Conservation (phyloP, 1,140 invertebrate species). For the Drosophila sp. region DNA sequence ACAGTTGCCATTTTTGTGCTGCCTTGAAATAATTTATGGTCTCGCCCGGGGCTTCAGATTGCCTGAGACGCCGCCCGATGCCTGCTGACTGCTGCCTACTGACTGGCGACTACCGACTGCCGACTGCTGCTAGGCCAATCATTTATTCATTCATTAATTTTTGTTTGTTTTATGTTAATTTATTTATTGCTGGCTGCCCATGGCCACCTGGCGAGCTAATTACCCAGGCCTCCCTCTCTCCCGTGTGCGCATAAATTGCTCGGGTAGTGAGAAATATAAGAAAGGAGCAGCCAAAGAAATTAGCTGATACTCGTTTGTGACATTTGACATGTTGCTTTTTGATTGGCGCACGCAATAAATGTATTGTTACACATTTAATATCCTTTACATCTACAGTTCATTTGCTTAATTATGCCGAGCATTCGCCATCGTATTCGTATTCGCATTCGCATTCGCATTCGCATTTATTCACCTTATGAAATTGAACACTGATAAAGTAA, state of each 20-base stretch:
- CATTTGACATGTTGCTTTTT: conserved; percentile 79
- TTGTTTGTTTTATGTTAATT: conserved; percentile 82
- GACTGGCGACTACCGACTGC: background rate
- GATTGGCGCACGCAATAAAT: conserved; percentile 70
- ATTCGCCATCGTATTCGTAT: no score
- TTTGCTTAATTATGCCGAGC: conserved; percentile 68
- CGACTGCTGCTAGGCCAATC: conserved; percentile 47
- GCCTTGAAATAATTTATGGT: conserved; percentile 67
- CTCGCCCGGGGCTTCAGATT: conserved; percentile 14
- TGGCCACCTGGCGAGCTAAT: conserved; percentile 67
- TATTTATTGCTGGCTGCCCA: conserved; percentile 68
- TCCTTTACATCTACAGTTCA: conserved; percentile 67
- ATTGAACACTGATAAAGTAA: conserved; percentile 66
- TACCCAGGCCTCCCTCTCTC: conserved; percentile 44
- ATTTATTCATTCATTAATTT: conserved; percentile 83
- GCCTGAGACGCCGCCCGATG: background rate
- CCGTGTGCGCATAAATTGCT: conserved; percentile 69
- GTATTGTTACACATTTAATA: conserved; percentile 42
- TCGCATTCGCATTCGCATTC: background rate
- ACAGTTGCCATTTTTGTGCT: conserved; percentile 72
- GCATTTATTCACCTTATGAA: conserved; percentile 41
- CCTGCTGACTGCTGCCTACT: conserved; percentile 1
- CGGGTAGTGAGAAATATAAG: background rate
- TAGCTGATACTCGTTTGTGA: conserved; percentile 52
- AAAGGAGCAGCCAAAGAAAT: conserved; percentile 29